phyloP scores from a whole-genome alignment of 2,888 invertebrate species.

The Amiota minor region DNA sequence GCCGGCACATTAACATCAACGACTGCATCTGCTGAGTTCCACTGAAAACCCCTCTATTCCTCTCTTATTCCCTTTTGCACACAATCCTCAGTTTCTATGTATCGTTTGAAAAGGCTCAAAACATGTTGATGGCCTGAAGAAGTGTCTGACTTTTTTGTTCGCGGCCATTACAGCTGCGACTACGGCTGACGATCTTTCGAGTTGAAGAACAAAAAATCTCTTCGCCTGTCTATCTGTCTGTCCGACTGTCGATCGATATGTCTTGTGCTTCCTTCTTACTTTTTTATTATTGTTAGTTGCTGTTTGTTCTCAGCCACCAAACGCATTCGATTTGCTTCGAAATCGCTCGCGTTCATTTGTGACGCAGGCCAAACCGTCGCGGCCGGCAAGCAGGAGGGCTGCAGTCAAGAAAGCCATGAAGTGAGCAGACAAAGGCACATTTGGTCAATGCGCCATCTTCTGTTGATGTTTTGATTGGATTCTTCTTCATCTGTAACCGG shows the following conservation, averaged over 20 bases:
- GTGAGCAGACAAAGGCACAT: background rate
- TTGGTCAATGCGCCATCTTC: conserved; percentile 8
- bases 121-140: too few species aligned
- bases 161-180: background rate
- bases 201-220: background rate
- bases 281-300: too few species aligned
- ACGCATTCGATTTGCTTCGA: conserved; percentile 29
- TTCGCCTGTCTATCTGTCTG: background rate
- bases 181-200: conserved; percentile 3
- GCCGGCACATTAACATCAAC: conserved; percentile 4
- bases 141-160: background rate
- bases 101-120: too few species aligned
- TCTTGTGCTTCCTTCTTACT: background rate
- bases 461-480: conserved; percentile 15
- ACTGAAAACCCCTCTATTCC: conserved; percentile 35
- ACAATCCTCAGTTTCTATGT: too few species aligned
- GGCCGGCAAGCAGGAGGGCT: background rate
- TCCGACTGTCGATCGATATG: background rate
- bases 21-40: background rate
- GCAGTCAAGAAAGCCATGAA: background rate
- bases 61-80: conserved; percentile 54
- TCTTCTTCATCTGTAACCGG: conserved; percentile 11
- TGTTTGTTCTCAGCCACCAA: conserved; percentile 3
- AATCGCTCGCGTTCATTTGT: background rate
- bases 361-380: background rate